Conservation (phyloP, 2,797 vertebrate species). For the Lithobates sylvaticus region DNA sequence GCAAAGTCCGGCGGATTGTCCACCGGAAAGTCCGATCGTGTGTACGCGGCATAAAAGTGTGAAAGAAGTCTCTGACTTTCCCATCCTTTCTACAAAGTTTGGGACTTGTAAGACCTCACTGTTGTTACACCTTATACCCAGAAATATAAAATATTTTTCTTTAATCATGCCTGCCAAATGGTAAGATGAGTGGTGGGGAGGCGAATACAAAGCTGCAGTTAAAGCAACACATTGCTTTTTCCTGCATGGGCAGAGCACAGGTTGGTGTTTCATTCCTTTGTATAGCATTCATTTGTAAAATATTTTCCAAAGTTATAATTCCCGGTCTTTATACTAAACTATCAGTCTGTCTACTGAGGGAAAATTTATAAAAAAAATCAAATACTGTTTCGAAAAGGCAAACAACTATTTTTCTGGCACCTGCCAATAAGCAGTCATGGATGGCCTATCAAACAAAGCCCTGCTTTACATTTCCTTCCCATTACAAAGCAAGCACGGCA, state of each 20-base stretch:
- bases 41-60: too few relatives aligned
- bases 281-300: too few relatives aligned
- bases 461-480: not conserved
- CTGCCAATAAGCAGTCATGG: constrained; percentile 25
- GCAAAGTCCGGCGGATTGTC: too few relatives aligned
- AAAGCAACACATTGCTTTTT: not conserved
- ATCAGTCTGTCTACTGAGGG: not conserved
- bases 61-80: too few relatives aligned
- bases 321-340: not conserved
- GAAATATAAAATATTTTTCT: too few relatives aligned
- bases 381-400: not conserved
- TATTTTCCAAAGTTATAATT: not conserved
- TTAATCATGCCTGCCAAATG: too few relatives aligned
- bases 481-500: not conserved
- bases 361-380: not conserved
- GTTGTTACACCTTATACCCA: too few relatives aligned
- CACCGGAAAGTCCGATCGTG: too few relatives aligned
- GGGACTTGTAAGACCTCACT: too few relatives aligned
- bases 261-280: not conserved
- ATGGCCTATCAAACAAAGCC: constrained; percentile 37
- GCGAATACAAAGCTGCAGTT: too few relatives aligned
- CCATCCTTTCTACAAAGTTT: too few relatives aligned
- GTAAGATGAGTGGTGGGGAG: too few relatives aligned
- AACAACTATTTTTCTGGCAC: constrained; percentile 5
- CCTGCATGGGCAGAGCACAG: not conserved